Percentiles rank a stretch among this genome's conserved stretches.
Evolutionary conservation across 2,797 vertebrate genomes (phyloP).

Genomic region (Allochrocebus solatus): DNA sequence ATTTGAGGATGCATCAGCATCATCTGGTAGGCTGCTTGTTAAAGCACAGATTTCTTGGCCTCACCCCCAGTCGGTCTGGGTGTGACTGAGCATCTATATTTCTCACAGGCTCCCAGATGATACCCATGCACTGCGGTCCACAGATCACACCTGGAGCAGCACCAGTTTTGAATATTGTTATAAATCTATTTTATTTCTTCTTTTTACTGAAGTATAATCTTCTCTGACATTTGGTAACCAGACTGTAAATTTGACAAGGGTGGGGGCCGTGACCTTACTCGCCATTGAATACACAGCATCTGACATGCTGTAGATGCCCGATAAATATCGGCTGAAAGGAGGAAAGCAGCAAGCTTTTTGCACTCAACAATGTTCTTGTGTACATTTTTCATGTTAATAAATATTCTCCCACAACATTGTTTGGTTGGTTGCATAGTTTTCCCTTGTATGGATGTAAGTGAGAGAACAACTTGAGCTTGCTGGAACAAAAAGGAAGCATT

Average conservation of each 20-base stretch:
- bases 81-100: not conserved
- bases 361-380: slow-evolving; percentile 11
- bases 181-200: not conserved
- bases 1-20: not conserved
- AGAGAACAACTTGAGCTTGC: not conserved
- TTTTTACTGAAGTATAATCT: not conserved
- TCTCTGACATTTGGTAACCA: not conserved
- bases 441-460: slow-evolving; percentile 57
- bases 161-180: not conserved
- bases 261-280: not conserved
- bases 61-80: not conserved
- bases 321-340: not conserved
- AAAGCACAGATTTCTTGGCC: not conserved
- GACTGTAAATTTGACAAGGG: not conserved
- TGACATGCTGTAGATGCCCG: not conserved
- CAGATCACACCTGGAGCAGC: not conserved
- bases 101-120: not conserved
- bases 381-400: slow-evolving; percentile 61
- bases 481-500: not conserved
- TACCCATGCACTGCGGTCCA: fast-evolving
- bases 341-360: not conserved
- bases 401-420: slow-evolving; percentile 41
- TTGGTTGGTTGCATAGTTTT: slow-evolving; percentile 51
- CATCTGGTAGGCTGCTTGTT: not conserved
- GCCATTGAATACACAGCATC: no score